These are phyloP conservation scores for Myoxocephalus aenaeus DNA, from an alignment of 2,797 vertebrate species.

Conservation along the genomic window DNA sequence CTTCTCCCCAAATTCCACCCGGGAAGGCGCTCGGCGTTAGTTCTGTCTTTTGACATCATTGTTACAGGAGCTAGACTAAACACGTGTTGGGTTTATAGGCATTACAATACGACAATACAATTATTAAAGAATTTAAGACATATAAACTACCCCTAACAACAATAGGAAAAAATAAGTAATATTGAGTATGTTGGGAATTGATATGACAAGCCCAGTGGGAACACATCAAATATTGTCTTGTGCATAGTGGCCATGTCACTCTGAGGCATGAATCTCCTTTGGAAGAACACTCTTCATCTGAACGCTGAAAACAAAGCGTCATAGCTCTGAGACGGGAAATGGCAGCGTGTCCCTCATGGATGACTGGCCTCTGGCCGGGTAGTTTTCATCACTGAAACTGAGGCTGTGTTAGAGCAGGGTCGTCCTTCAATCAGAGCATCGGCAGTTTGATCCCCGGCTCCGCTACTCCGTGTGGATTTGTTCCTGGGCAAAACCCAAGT, in stretches of 20 bases:
- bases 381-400: slow-evolving; percentile 40
- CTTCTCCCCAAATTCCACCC: not conserved
- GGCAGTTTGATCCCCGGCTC: too few relatives aligned
- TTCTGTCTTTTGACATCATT: not conserved
- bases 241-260: slow-evolving; percentile 4
- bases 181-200: not conserved
- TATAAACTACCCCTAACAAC: not conserved
- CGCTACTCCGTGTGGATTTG: too few relatives aligned
- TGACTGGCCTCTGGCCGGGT: slow-evolving; percentile 53
- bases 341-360: slow-evolving; percentile 39
- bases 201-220: not conserved
- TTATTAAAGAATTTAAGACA: not conserved
- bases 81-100: not conserved
- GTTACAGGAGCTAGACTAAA: not conserved
- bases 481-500: too few relatives aligned
- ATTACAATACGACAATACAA: not conserved
- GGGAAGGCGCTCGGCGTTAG: not conserved
- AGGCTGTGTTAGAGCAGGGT: too few relatives aligned
- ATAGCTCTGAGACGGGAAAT: slow-evolving; percentile 59
- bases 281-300: not conserved
- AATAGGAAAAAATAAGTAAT: not conserved
- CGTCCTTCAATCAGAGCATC: too few relatives aligned
- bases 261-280: slow-evolving; percentile 25
- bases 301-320: slow-evolving; percentile 33
- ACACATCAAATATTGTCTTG: not conserved